These are phyloP conservation scores for Piscicola geometra DNA, from an alignment of 2,888 invertebrate species.

Conservation along the genomic window DNA sequence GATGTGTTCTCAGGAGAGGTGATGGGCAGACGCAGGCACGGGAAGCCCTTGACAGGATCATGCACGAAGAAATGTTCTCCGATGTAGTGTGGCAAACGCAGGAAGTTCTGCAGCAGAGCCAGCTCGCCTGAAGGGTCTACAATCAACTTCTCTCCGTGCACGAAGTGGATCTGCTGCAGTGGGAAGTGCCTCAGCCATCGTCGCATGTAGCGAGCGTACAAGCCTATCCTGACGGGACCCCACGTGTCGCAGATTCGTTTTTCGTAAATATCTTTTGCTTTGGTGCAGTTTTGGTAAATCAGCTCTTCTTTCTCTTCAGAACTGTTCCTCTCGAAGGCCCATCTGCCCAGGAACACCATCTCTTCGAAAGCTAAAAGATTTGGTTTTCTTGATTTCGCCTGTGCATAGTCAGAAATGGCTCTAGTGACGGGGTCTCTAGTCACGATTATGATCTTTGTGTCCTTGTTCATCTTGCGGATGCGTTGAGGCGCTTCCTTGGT, in stretches of 20 bases:
- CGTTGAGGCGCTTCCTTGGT: slow-evolving; percentile 76
- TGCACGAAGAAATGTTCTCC: slow-evolving; percentile 81
- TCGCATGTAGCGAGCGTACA: slow-evolving; percentile 68
- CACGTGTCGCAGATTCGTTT: slow-evolving; percentile 46
- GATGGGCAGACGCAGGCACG: slow-evolving; percentile 63
- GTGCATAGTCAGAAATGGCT: slow-evolving; percentile 86
- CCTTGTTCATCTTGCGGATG: slow-evolving; percentile 76
- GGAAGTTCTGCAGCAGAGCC: slow-evolving; percentile 50
- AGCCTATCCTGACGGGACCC: slow-evolving; percentile 56
- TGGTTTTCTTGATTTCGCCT: slow-evolving; percentile 54
- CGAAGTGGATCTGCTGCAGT: slow-evolving; percentile 82
- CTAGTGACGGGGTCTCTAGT: slow-evolving; percentile 85
- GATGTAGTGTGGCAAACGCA: slow-evolving; percentile 50
- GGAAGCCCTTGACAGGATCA: slow-evolving; percentile 93
- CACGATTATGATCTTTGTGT: slow-evolving; percentile 75
- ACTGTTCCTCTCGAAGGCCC: not conserved
- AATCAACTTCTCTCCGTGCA: slow-evolving; percentile 63
- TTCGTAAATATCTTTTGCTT: not conserved
- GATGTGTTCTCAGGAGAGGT: not conserved
- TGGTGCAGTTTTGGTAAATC: not conserved
- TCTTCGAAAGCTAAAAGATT: slow-evolving; percentile 46
- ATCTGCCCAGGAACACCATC: slow-evolving; percentile 12
- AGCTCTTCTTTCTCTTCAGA: too few species aligned
- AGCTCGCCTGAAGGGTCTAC: slow-evolving; percentile 51
- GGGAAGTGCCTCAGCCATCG: slow-evolving; percentile 89